Base-by-base conservation (phyloP, 1,140 invertebrate species). In the Aphelenchoides fujianensis region DNA sequence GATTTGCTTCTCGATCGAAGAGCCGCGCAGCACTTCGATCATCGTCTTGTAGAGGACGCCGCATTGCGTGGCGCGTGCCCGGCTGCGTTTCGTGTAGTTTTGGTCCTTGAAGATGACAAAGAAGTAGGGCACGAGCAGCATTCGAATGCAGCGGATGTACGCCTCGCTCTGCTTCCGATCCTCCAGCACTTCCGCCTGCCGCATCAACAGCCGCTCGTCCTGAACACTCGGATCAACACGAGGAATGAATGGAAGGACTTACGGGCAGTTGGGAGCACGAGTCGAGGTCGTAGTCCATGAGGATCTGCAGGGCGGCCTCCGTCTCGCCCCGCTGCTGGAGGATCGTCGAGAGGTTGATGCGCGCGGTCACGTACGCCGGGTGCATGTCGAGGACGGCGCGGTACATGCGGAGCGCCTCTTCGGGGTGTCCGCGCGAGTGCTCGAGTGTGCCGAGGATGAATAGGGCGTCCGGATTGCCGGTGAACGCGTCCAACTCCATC, bases 271-370 rank as follows among this genome's bases (percentile, higher is more conserved):
- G 62, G 2, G 74, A 70, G 48, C 81, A 81, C 12, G 36, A 57
- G 31, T 82, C 81, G 31, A 84, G 61, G 67, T 83, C 75, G 27
- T 75, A 72, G 32, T 79, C 80, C 31, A 72, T 83, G 7, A 82
- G 48, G 3, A 78, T 79, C 27, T 81, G 76, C 12, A 82, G 66
- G 1, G 81, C 81, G 41, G 48, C 30, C 28, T 82, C 81, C 16
- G 37, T 53, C 7, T 68, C 9, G 7, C 77, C 82, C 23, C 80
- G 61, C 37, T 79, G 68, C 52, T 84, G 82, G 16, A 82, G 76
- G 35, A 82, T 70, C 31, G 68, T 72, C 19, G 81, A 84, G 27
- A 82, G 67, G 69, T 84, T 83, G 9, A 82, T 82, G 23, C 81
- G 70, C 3, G 81, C 83, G 54, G 84, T 79, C 7, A 82, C 78